Base-by-base conservation (phyloP, 64 coral and sea anemone species). In the Actinia tenebrosa region DNA sequence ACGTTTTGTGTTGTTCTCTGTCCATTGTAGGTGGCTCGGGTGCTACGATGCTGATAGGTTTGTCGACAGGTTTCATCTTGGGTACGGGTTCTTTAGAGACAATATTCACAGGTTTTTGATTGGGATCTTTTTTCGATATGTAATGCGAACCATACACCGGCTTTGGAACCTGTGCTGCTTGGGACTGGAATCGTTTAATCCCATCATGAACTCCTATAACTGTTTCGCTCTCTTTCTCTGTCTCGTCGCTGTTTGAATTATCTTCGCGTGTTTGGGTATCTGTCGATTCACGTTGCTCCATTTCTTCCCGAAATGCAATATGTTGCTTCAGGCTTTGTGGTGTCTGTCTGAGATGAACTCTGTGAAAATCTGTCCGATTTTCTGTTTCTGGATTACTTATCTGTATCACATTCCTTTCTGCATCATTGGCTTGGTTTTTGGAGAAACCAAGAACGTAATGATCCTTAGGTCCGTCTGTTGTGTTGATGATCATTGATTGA, bases 341-440 rank as follows among this genome's bases (percentile, higher is more conserved):
- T 26, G 69, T 75, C 20, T 75, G n/a, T 42, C 69, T 75, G 69
- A 75, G 69, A 27, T 75, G n/a, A 75, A 75, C 10, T 75, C 69
- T 9, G 2, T 30, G 69, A 30, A 75, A 75, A 75, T 75, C 69
- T 30, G 2, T 42, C 26, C 69, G 0, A 42, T 75, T 42, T 10
- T 75, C 69, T 42, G 26, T 75, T 30, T 75, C 69, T 30, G 27
- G 69, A 10, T 11, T 75, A 42, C 20, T 75, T 75, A n/a, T 14
- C 11, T 75, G 23, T 0, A 26, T 14, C 10, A 30, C 69, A 75
- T 30, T 75, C 25, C 6, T 75, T 75, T 75, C 69, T 75, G n/a
- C 25, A 15, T 30, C 25, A 26, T n/a, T 30, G 3, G 13, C 25
- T 30, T 75, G 69, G 7, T 30, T 75, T 25, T 75, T 30, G 7